Conservation (phyloP, 2,888 invertebrate genomes). For the Spisula subtruncata region DNA sequence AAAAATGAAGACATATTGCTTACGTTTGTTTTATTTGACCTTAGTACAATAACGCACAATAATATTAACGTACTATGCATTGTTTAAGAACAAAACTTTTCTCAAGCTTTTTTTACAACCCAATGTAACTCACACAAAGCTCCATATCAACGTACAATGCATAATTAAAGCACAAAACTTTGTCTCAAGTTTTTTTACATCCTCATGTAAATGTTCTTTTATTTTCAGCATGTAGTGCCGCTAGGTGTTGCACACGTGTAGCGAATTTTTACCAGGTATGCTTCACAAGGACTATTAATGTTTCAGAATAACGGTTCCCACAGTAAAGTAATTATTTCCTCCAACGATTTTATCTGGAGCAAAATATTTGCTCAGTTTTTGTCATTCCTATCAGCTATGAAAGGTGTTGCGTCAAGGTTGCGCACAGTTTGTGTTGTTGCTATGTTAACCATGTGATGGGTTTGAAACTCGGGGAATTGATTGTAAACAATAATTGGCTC, state of each 20-base stretch:
- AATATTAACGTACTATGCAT: not conserved
- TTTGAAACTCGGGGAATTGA: too few relatives aligned
- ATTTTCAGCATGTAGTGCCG: not conserved
- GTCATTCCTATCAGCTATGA: not conserved
- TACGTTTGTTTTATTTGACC: not conserved
- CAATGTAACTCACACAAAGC: too few relatives aligned
- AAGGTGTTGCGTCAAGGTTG: not conserved
- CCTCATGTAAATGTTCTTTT: not conserved
- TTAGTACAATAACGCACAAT: not conserved
- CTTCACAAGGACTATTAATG: not conserved
- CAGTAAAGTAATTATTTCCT: slow-evolving; percentile 3
- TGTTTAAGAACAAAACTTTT: not conserved
- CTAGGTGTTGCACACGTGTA: not conserved
- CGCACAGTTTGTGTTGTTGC: not conserved
- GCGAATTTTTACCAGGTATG: not conserved
- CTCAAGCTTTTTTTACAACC: too few relatives aligned
- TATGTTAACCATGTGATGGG: not conserved
- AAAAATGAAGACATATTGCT: not conserved
- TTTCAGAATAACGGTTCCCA: slow-evolving; percentile 18
- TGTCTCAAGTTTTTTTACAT: not conserved
- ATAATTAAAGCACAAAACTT: not conserved
- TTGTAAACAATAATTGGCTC: too few relatives aligned
- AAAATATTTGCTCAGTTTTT: not conserved
- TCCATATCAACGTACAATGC: not conserved
- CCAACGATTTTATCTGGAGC: slow-evolving; percentile 10